Evolutionary conservation across 2,797 vertebrate species (phyloP).

Genomic region (Molothrus ater): DNA sequence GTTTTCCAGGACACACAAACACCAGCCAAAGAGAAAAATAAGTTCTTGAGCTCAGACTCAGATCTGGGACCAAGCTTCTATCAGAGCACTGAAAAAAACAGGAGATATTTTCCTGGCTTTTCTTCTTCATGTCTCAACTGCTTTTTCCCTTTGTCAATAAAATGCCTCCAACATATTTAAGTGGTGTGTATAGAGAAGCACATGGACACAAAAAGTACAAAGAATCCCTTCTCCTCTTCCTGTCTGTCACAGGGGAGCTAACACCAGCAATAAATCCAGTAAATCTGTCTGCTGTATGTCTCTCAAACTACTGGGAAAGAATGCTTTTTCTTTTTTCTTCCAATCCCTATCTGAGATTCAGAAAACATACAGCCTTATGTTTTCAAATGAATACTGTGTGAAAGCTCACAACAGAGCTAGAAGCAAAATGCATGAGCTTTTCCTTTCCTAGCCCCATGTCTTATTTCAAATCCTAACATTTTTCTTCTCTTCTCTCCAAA

Average conservation of each 20-base stretch:
- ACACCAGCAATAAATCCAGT: not conserved
- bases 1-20: not conserved
- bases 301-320: not conserved
- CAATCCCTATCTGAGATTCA: not conserved
- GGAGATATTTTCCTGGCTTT: not conserved
- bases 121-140: not conserved
- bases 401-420: not conserved
- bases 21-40: not conserved
- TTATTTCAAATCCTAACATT: not conserved
- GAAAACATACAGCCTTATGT: not conserved
- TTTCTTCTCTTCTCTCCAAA: not conserved
- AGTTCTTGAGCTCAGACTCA: not conserved
- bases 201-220: not conserved
- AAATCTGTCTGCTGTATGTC: not conserved
- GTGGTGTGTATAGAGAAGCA: not conserved
- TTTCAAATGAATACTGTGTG: not conserved
- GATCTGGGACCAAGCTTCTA: not conserved
- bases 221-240: not conserved
- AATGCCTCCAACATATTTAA: not conserved
- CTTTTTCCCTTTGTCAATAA: not conserved
- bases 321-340: not conserved
- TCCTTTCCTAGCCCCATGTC: not conserved
- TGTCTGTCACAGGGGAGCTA: not conserved
- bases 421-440: not conserved
- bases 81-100: not conserved